Base-by-base conservation (phyloP, 1,140 invertebrate genomes). In the Drosophila insularis region DNA sequence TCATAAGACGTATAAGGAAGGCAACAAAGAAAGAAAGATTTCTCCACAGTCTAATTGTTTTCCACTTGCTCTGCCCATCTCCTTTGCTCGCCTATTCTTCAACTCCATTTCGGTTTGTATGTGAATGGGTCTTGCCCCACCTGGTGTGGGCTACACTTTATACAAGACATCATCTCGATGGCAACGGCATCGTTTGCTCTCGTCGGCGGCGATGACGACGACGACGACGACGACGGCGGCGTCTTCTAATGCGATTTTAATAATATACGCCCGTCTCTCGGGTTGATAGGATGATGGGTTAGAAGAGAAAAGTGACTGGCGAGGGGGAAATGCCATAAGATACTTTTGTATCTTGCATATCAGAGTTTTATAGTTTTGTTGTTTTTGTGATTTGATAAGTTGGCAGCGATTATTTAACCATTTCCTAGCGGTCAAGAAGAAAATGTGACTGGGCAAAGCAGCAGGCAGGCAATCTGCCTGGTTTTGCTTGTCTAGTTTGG, bases 181-280 rank as follows among this genome's bases (percentile, higher is more conserved):
- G 73, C 66, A 50, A 39, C 71, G 72, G 64, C 68, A 63, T 43
- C 63, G 27, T 27, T 27, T 27, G 5, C 27, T 27, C 27, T 27
- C 27, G 27, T 27, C 27, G 27, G 27, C 27, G 27, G 27, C 27
- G 27, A 27, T 27, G 27, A 27, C 0, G 27, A 27, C 2, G 27
- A 27, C 27, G 4, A 27, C 27, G 14, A 14, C 40, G 40, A 14
- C 40, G 43, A 19, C 40, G 65, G 63, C 81, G 78, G 78, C 81
- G 74, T 86, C 84, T 90, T 90, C 86, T 90, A 90, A 90, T 90
- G 87, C 86, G 86, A 80, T 90, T 90, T 90, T 90, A 90, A 90
- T 90, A 90, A 90, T 87, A 90, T 84, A 86, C 85, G 85, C 85
- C 85, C 81, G 85, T 89, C 81, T 75, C 71, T 67, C 5, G 55